Conservation (phyloP, 2,888 invertebrate species). For the Megastigmus dorsalis region DNA sequence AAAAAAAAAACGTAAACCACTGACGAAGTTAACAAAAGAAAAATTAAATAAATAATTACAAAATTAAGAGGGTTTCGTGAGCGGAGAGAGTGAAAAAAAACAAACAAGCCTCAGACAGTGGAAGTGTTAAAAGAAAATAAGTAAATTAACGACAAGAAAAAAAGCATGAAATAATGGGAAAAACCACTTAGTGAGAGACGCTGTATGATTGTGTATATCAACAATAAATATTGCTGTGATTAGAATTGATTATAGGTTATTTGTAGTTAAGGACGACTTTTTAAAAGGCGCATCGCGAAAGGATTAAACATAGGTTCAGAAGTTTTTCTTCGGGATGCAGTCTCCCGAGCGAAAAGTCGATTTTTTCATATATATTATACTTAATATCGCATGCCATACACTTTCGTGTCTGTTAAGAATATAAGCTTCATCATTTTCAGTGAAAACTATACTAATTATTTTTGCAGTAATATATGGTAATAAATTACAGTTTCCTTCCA, state of each 20-base stretch:
- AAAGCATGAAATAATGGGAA: constrained; percentile 56
- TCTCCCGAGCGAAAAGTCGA: constrained; percentile 45
- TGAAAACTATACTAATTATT: too few relatives aligned
- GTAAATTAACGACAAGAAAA: constrained; percentile 53
- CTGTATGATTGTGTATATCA: constrained; percentile 75
- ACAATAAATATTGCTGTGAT: constrained; percentile 75
- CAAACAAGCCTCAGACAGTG: constrained; percentile 40
- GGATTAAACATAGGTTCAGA: constrained; percentile 54
- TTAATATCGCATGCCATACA: too few relatives aligned
- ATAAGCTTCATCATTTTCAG: too few relatives aligned
- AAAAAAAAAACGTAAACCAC: constrained; percentile 47
- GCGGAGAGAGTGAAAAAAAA: constrained; percentile 42
- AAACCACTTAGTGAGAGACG: constrained; percentile 71
- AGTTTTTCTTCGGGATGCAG: constrained; percentile 42
- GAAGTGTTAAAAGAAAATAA: constrained; percentile 38
- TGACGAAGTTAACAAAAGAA: constrained; percentile 14
- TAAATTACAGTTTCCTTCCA: too few relatives aligned
- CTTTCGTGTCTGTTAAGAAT: too few relatives aligned
- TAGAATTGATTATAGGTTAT: constrained; percentile 72
- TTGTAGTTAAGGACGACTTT: constrained; percentile 72
- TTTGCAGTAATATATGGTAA: too few relatives aligned
- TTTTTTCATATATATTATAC: too few relatives aligned
- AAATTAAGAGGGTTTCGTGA: constrained; percentile 37
- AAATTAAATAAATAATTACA: constrained; percentile 13
- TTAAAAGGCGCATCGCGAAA: constrained; percentile 63